Evolutionary conservation across 2,113 vertebrate species (phyloP), one percentile per base, ranked within the genome.

Genomic region (Microcebus jonahi): DNA sequence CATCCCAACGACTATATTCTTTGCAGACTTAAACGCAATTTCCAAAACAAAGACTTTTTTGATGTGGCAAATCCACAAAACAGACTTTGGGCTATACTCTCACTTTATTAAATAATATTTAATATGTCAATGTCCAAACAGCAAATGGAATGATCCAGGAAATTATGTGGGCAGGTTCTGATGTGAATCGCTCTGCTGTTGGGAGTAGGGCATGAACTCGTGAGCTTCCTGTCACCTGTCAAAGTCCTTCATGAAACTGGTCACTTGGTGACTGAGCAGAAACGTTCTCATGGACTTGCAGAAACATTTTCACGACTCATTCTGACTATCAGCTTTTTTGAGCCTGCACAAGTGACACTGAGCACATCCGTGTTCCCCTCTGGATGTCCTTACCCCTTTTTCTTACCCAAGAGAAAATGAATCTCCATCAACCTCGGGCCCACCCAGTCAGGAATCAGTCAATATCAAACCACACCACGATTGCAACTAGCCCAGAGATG

Each of bases 11-110:
- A 71, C 21, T 83, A 71, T 61, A 87, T 48, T 67, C 89, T 39
- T 88, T 67, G 42, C 68, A 71, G 39, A 93, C 84, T 95, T 97
- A 95, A 94, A 86, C 8, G 86, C n/a, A 65, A 65, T 93, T 94
- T 88, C 48, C 36, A 89, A 79, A 67, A 85, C 75, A 89, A 81
- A 92, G 42, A 25, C 11, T 29, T n/a, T 68, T 65, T 59, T 20
- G 42, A 59, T 70, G 36, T 95, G 39, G 55, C 10, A 89, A 75
- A 91, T 86, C 73, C 79, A 8, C 89, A 55, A 91, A 97, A 84
- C 31, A 95, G 59, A 81, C 79, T 83, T 73, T 59, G 71, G 48
- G 25, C 53, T 57, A 76, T 36, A 70, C 12, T n/a, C 77, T 79
- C 36, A 59, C 12, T 65, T 79, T 95, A 73, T 48, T 71, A 85